phyloP scores from a whole-genome alignment of 2,113 vertebrate species.

The Cyanoliseus patagonus region DNA sequence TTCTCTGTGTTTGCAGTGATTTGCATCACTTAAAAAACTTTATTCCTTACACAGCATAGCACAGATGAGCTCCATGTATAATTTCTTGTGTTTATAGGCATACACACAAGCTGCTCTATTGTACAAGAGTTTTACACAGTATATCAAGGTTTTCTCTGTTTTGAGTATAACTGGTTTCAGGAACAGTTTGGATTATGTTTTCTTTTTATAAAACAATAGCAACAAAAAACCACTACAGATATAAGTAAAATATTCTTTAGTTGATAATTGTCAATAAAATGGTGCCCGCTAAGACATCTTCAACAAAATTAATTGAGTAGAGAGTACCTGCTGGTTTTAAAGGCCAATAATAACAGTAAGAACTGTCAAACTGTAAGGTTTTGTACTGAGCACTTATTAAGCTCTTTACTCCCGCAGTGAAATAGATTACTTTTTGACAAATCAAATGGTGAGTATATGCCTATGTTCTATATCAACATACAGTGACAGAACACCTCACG shows the following conservation, averaged over 20 bases:
- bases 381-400: slow-evolving; percentile 11
- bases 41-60: not conserved
- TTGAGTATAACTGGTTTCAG: not conserved
- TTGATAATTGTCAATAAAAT: slow-evolving; percentile 38
- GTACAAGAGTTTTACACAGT: not conserved
- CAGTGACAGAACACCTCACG: not conserved
- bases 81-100: not conserved
- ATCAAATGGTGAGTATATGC: not conserved
- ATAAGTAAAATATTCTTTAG: not conserved
- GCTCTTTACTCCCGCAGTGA: slow-evolving; percentile 14
- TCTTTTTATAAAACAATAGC: not conserved
- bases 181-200: not conserved
- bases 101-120: not conserved
- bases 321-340: slow-evolving; percentile 35
- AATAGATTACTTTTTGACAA: slow-evolving; percentile 6
- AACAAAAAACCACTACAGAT: not conserved
- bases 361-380: not conserved
- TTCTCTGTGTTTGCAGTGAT: not conserved
- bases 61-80: not conserved
- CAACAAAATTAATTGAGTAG: slow-evolving; percentile 63
- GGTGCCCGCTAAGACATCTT: slow-evolving; percentile 30
- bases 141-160: not conserved
- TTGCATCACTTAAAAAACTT: not conserved
- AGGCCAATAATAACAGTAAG: slow-evolving; percentile 38
- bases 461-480: not conserved